Evolutionary conservation across 2,888 invertebrate genomes (phyloP), one percentile per base, ranked within the genome.

Genomic region (Ryuthela nishihirai): DNA sequence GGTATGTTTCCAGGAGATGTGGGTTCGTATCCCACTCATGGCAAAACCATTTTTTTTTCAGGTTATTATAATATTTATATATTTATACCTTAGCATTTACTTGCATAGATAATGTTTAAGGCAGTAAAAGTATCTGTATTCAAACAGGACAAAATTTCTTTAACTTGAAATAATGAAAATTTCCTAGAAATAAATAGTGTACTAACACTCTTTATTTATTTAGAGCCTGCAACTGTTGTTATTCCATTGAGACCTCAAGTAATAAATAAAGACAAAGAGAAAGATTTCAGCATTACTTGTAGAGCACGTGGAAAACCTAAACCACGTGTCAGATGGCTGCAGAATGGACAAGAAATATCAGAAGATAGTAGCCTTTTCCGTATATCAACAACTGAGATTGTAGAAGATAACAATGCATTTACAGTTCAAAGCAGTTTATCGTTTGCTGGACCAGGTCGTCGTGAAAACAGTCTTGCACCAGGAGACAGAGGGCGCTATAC

Each of bases 241-340:
- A 82, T 84, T 46, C 88, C 90, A 69, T 77, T 92, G 41, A 88
- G 64, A 38, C 64, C 66, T 9, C 64, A 66, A 40, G 54, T 64
- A 21, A 62, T 61, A 64, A 70, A 55, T 66, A 82, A 85, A 54
- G 85, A 88, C 15, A 87, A 87, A n/a, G 90, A 90, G 67, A 79
- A 81, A 0, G 85, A 87, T 60, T 90, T 86, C 73, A 81, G 84
- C 15, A 84, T 89, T 3, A 82, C 85, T 0, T 93, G 93, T 73
- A 85, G 85, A 66, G 92, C 91, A 4, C 84, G 87, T 68, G 92
- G 91, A 1, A 93, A 93, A 72, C 93, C 93, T 0, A 82, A 85
- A 40, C 92, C 93, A 0, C 80, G 79, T 40, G 84, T 92, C 3
- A 83, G 83, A 64, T 94, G 93, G 93, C 77, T 87, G 58, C 93